phyloP scores from a whole-genome alignment of 2,797 vertebrate genomes.

The Spinibarbus caldwelli region DNA sequence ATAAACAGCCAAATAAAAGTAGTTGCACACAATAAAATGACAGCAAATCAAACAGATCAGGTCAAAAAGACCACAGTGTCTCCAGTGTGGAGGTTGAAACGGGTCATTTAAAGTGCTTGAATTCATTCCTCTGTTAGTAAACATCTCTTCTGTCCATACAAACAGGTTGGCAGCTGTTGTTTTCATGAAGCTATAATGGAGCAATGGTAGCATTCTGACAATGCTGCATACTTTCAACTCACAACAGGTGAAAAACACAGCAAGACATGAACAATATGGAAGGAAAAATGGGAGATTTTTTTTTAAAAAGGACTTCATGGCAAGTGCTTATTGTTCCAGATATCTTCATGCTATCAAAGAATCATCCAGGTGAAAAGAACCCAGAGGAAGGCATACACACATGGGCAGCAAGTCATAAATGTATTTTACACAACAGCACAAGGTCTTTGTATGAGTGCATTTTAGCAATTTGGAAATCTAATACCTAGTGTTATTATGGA shows the following conservation, averaged over 20 bases:
- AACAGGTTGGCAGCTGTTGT: constrained; percentile 42
- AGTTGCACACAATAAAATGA: constrained; percentile 24
- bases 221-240: neutral
- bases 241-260: neutral
- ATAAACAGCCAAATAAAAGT: constrained; percentile 28
- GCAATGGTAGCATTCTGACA: neutral
- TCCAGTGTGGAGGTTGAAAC: constrained; percentile 22
- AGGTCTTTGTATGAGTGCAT: neutral
- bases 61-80: constrained; percentile 4
- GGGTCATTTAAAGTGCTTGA: constrained; percentile 54
- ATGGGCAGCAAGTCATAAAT: constrained; percentile 29
- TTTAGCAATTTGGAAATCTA: neutral
- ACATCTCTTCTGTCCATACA: constrained; percentile 30
- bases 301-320: neutral
- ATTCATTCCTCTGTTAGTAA: constrained; percentile 38
- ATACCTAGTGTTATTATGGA: neutral
- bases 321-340: neutral
- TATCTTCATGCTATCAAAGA: constrained; percentile 4
- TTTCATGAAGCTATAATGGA: constrained; percentile 24
- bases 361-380: neutral
- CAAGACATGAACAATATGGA: constrained; percentile 4
- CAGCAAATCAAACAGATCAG: constrained; percentile 23
- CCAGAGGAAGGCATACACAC: neutral
- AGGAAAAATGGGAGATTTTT: neutral
- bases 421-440: constrained; percentile 23